Conservation (phyloP, 2,113 vertebrate species). For the Tupaia chinensis region DNA sequence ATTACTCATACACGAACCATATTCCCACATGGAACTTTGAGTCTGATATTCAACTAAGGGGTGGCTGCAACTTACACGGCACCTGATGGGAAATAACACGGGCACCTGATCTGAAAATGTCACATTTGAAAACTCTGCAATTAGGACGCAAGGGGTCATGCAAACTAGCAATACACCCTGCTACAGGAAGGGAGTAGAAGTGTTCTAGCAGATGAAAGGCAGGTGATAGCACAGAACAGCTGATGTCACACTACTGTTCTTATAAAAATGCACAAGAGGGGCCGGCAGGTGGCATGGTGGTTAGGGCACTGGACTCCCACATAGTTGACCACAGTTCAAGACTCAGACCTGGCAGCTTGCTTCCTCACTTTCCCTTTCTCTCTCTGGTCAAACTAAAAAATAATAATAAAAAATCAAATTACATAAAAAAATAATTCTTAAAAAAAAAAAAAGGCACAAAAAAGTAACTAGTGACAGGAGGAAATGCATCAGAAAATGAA, state of each 20-base stretch:
- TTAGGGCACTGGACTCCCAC: too few species aligned
- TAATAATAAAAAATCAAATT: too few species aligned
- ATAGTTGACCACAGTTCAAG: too few species aligned
- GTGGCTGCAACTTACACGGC: background rate
- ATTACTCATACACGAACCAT: background rate
- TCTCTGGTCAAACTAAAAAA: too few species aligned
- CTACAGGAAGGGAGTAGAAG: background rate
- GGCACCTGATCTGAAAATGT: background rate
- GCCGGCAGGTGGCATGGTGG: too few species aligned
- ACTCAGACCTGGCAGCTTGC: too few species aligned
- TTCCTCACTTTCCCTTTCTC: too few species aligned
- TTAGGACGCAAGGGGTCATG: background rate
- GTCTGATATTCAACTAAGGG: background rate
- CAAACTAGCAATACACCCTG: background rate
- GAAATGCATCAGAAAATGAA: background rate
- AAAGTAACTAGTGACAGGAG: background rate
- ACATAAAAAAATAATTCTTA: too few species aligned
- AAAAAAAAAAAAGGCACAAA: background rate
- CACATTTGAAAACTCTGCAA: background rate
- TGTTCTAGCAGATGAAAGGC: background rate
- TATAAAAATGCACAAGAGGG: background rate
- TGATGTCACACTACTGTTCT: background rate
- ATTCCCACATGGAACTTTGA: accelerated
- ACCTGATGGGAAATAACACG: background rate
- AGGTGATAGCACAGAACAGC: background rate